A percentile compares a stretch with the other conserved stretches of the same genome.
phyloP scores from a whole-genome alignment of 1,140 invertebrate genomes.

The Nasonia giraulti region DNA sequence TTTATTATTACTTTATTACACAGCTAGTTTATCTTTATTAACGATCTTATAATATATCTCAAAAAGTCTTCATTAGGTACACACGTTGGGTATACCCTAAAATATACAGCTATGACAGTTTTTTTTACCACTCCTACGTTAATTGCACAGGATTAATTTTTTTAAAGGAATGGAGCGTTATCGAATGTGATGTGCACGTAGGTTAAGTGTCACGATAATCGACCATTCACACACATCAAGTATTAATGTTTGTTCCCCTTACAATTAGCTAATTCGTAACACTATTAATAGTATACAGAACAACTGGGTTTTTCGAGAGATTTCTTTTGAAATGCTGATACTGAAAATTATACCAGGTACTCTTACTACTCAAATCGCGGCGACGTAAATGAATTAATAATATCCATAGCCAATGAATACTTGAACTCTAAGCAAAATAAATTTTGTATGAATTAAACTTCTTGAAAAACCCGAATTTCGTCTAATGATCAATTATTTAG shows the following conservation, averaged over 20 bases:
- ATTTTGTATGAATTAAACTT: neutral
- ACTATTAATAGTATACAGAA: conserved; percentile 4
- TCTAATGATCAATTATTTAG: conserved; percentile 31
- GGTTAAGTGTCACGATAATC: conserved; percentile 29
- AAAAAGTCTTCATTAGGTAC: conserved; percentile 41
- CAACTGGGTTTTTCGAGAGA: neutral
- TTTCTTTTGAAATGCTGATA: conserved; percentile 14
- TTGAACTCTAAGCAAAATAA: neutral
- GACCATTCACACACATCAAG: conserved; percentile 3
- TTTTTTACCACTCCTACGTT: neutral
- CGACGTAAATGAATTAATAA: neutral
- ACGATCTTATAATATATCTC: conserved; percentile 41
- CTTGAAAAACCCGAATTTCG: neutral
- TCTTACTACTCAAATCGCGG: neutral
- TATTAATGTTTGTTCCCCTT: conserved; percentile 20
- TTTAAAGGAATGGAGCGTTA: conserved; percentile 25
- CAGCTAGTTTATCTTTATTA: conserved; percentile 28
- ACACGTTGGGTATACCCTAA: conserved; percentile 14
- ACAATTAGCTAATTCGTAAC: conserved; percentile 13
- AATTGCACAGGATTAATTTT: conserved; percentile 25
- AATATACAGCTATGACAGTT: conserved; percentile 15
- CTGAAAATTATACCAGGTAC: neutral
- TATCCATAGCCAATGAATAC: neutral
- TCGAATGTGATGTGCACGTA: neutral
- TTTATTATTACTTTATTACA: conserved; percentile 21